Evolutionary conservation across 2,113 vertebrate species (phyloP), one percentile per base, ranked within the genome.

Genomic region (Okapia johnstoni): DNA sequence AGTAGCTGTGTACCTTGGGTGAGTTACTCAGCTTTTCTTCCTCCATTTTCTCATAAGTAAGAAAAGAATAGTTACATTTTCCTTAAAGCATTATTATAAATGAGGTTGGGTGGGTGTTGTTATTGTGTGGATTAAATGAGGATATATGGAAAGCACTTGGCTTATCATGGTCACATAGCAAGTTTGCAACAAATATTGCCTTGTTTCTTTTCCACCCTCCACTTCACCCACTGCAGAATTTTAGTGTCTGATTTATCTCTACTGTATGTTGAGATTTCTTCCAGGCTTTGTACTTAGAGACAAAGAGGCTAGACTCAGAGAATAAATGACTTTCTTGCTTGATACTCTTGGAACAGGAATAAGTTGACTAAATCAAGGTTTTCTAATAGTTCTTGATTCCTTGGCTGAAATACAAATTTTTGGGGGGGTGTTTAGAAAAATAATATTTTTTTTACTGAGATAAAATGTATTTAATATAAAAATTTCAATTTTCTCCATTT

Each of bases 401-500:
- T 76, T 54, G 60, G 28, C 77, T 60, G 84, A 26, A 52, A 36
- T 46, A 43, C 30, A 94, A 48, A 21, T 85, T 90, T 48, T n/a
- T 70, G 7, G 33, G 21, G 63, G 33, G 50, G 4, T 95, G 43
- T 54, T 96, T 93, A 57, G 93, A 33, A 80, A 93, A 94, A 60
- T 77, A 14, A 26, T 50, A n/a, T 52, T 70, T 86, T 90, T 92
- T 95, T 90, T 79, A 94, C 30, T 92, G 2, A 88, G 48, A 96
- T 93, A 90, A 94, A 66, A 76, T 83, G 79, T 43, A 28, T 2
- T 33, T 83, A 57, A 85, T 54, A 54, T 85, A 50, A 89, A 66
- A 63, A 80, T 73, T 81, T 60, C 3, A 17, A 87, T 77, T 97
- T 96, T 79, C 77, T 60, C 80, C 10, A 84, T 93, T 97, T 70